A percentile compares a stretch with the other conserved stretches of the same genome.
Evolutionary conservation across 2,888 invertebrate genomes (phyloP).

Genomic region (Meghimatium bilineatum): DNA sequence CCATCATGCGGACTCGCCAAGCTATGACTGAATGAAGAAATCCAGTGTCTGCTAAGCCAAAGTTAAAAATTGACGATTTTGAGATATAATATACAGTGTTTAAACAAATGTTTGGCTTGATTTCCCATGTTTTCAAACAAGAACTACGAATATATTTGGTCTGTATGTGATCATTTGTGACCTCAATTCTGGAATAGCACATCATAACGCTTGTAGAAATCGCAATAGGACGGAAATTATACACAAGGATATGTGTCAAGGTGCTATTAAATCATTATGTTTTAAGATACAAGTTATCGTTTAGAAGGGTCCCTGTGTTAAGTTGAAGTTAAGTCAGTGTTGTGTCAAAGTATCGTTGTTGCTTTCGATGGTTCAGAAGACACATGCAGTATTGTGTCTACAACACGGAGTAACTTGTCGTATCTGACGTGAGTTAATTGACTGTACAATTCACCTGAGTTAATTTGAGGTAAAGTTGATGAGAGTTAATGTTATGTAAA

Average conservation of each 20-base stretch:
- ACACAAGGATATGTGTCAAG: constrained; percentile 1
- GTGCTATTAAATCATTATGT: constrained; percentile 3
- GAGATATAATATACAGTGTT: neutral
- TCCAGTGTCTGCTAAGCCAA: neutral
- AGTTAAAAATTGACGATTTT: constrained; percentile 23
- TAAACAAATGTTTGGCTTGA: neutral
- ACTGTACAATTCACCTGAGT: too few species aligned
- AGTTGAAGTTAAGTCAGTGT: too few species aligned
- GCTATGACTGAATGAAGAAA: constrained; percentile 14
- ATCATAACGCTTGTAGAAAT: neutral
- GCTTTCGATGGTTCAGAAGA: too few species aligned
- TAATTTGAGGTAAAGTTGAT: too few species aligned
- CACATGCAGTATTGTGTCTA: too few species aligned
- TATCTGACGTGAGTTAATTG: too few species aligned
- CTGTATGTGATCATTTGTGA: neutral
- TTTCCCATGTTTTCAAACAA: neutral
- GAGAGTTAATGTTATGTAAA: too few species aligned
- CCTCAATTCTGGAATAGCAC: neutral
- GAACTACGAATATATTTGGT: neutral
- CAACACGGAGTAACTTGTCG: too few species aligned
- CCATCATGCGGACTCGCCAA: too few species aligned
- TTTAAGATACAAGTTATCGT: too few species aligned
- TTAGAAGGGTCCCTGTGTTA: too few species aligned
- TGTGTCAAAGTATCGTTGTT: too few species aligned
- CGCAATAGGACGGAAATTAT: neutral